Conservation (phyloP, 2,113 vertebrate species). For the Labeo rohita region DNA sequence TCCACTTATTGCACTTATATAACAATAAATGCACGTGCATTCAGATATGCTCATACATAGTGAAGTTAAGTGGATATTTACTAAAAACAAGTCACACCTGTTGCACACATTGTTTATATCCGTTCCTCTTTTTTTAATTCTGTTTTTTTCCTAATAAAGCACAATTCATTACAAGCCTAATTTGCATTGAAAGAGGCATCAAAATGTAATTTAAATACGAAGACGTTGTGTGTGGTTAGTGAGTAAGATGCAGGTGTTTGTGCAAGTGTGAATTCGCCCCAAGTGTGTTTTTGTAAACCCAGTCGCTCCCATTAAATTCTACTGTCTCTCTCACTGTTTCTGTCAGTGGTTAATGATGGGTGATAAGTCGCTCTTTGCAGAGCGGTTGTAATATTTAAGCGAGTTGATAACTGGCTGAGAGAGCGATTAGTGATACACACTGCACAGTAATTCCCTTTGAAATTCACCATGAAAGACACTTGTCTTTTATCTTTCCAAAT, state of each 20-base stretch:
- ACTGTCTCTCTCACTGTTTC: conserved; percentile 18
- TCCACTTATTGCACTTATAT: conserved; percentile 22
- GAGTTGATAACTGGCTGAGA: conserved; percentile 54
- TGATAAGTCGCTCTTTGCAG: conserved; percentile 53
- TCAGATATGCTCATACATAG: not conserved
- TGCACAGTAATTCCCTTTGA: conserved; percentile 59
- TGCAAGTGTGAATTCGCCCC: not conserved
- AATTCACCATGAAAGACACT: conserved; percentile 56
- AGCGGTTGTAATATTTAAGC: conserved; percentile 54
- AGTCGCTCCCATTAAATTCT: conserved; percentile 34
- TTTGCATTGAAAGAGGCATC: not conserved
- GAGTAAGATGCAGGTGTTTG: conserved; percentile 11
- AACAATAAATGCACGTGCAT: not conserved
- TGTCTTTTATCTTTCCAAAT: conserved; percentile 52
- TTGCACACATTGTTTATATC: not conserved
- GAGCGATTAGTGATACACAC: conserved; percentile 58
- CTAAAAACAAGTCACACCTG: not conserved
- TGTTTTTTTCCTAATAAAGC: not conserved
- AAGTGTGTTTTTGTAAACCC: conserved; percentile 17
- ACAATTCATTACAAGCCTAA: not conserved
- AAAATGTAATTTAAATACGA: not conserved
- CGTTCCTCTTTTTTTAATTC: not conserved
- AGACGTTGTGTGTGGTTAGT: not conserved
- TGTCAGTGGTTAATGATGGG: conserved; percentile 53
- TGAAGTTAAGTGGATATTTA: not conserved